Conservation (phyloP, 2,797 vertebrate genomes). For the Cirrhinus mrigala region DNA sequence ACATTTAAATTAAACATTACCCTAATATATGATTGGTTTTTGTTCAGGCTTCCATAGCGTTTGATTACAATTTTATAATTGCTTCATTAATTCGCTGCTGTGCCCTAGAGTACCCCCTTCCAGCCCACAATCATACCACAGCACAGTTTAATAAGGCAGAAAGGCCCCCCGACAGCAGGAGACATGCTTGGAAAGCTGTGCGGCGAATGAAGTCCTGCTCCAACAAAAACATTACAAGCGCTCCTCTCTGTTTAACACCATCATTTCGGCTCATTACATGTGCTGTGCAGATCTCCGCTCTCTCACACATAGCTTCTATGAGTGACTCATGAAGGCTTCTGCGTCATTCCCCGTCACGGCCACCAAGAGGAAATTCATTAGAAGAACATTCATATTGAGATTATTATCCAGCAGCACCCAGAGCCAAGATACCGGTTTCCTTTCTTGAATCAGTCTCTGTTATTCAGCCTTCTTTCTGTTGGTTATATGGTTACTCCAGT, state of each 20-base stretch:
- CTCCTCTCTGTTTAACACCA: background rate
- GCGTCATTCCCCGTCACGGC: slow-evolving; percentile 49
- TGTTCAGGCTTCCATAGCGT: background rate
- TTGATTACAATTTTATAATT: background rate
- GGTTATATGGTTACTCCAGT: background rate
- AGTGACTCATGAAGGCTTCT: slow-evolving; percentile 26
- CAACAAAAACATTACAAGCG: slow-evolving; percentile 32
- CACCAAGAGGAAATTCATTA: slow-evolving; percentile 30
- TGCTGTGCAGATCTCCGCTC: background rate
- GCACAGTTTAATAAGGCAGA: slow-evolving; percentile 27
- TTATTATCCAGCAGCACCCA: slow-evolving; percentile 37
- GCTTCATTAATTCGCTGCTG: too few relatives aligned
- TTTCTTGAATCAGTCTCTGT: background rate
- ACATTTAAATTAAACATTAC: background rate
- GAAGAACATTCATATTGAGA: slow-evolving; percentile 43
- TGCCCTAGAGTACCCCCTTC: background rate
- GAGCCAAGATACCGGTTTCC: background rate
- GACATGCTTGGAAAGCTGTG: slow-evolving; percentile 15
- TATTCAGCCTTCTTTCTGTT: background rate
- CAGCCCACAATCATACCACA: slow-evolving; percentile 7
- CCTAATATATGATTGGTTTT: background rate
- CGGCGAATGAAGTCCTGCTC: background rate
- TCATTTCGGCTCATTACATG: slow-evolving; percentile 36
- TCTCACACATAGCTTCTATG: slow-evolving; percentile 22
- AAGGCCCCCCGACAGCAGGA: background rate